Base-by-base conservation (phyloP, 1,140 invertebrate genomes). In the Brachionus paranguensis region DNA sequence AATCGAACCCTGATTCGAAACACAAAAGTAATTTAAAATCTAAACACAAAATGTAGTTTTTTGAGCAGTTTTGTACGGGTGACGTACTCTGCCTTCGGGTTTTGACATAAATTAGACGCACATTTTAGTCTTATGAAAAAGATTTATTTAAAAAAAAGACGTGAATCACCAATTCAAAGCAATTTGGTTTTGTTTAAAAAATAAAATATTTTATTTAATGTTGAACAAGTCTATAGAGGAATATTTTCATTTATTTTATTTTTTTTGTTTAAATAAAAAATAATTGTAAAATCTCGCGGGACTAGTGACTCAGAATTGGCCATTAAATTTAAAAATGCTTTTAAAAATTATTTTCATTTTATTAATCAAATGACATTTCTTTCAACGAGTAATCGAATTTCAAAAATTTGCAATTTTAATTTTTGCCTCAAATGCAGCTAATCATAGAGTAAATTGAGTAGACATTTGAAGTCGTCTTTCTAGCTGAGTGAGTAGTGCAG, bases 401-500 rank as follows among this genome's bases (percentile, higher is more conserved):
- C 65, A 68, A 68, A 33, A 33, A 68, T 68, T 68, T 37, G 65
- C 65, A 68, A 68, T 68, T 68, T 68, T 14, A 68, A 68, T 68
- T 68, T 33, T 65, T 27, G 27, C 20, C 17, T 33, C 41, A 68
- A n/a, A 68, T 6, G 8, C 65, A 41, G 33, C 11, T 33, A 33
- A 6, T 33, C 65, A 68, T 12, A 14, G 27, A 24, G 45, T 47
- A 47, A 47, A 47, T 60, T 10, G 53, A 60, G 53, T 60, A 60
- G 53, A 60, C 53, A 60, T 60, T 60, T 47, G 17, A 60, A 60
- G 53, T 60, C 53, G 7, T 41, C 33, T 68, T 68, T 68, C 65
- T 68, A 68, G 10, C 12, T 68, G 65, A 68, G 33, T 60, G 53
- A 60, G 20, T 60, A 60, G 27, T 60, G 5, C 53, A 60, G 17